Evolutionary conservation across 2,888 invertebrate genomes (phyloP), one percentile per base, ranked within the genome.

Genomic region (Epirrita christyi): DNA sequence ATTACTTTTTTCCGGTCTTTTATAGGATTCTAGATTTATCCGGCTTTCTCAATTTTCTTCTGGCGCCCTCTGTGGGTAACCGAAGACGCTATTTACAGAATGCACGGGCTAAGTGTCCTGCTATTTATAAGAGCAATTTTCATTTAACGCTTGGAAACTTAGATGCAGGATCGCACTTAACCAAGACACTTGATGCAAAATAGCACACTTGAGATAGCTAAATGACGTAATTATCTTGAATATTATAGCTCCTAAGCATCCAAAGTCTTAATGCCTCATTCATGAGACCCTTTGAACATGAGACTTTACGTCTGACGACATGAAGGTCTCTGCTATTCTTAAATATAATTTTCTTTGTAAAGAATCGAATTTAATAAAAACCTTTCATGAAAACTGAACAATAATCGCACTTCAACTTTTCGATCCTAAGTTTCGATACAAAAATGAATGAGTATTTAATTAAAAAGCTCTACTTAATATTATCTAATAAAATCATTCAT

Each of bases 201-300:
- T 47, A 61, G 56, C 56, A 37, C 57, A 55, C 62, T 50, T 54
- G 58, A 67, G 67, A 67, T 65, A 63, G 57, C 65, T 61, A 51
- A 66, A 63, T 60, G 57, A 41, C 40, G 60, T 62, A 55, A 67
- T 67, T 60, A 65, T 67, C 61, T 55, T 61, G 40, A 61, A 59
- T 63, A 61, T 67, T 48, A 65, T 58, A 50, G 63, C 61, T 59
- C 37, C 58, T 61, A 59, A 59, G 53, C 58, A 64, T 55, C 55
- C 45, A 50, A 48, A 55, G 56, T 55, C 48, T 58, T 40, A 61
- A 57, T 61, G 65, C 61, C 61, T 60, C 50, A 61, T 61, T 63
- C 58, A 50, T n/a, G 34, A 55, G 55, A 55, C 54, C 60, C 52
- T 56, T 61, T 55, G 44, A 52, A 46, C 44, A 49, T 29, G 56